These are phyloP conservation scores for Propithecus coquereli DNA, from an alignment of 2,113 vertebrate species.

Conservation along the genomic window DNA sequence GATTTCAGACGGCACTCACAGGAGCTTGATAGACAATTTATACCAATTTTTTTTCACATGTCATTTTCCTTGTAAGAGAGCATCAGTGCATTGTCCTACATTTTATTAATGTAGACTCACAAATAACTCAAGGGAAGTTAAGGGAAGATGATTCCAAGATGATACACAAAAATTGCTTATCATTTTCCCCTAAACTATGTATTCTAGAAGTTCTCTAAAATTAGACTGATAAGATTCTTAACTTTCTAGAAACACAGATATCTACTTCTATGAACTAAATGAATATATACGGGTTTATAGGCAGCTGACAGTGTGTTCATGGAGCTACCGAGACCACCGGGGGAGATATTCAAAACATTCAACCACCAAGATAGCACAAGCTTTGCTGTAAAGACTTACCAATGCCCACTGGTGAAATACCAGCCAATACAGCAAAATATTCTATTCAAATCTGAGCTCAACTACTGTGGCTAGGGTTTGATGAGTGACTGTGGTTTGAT, in stretches of 20 bases:
- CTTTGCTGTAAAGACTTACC: background rate
- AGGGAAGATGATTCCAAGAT: background rate
- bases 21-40: background rate
- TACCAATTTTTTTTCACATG: background rate
- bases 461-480: background rate
- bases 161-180: background rate
- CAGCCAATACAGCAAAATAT: background rate
- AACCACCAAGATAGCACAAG: background rate
- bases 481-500: background rate
- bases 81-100: background rate
- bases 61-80: background rate
- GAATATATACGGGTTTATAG: background rate
- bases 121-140: no score
- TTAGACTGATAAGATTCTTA: background rate
- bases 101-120: background rate
- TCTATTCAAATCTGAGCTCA: background rate
- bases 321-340: background rate
- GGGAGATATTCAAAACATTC: background rate
- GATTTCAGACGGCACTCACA: background rate
- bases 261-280: background rate
- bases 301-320: background rate
- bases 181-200: background rate
- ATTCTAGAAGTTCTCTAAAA: constrained; percentile 4
- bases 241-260: background rate
- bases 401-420: background rate